Evolutionary conservation across 2,113 vertebrate genomes (phyloP).

Genomic region (Circaetus cinerascens): DNA sequence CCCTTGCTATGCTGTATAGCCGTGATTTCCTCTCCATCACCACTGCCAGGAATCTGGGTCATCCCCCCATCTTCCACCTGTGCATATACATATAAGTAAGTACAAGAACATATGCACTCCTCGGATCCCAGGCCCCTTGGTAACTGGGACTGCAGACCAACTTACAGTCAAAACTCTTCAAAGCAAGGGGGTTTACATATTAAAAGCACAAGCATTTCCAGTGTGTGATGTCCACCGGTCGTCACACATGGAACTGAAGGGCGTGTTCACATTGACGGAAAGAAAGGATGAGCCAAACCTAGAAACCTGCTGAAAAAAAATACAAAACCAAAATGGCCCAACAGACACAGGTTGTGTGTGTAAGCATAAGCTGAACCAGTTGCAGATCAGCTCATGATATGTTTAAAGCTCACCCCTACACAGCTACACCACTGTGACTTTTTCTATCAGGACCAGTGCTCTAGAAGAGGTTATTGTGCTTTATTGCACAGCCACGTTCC

Average conservation of each 20-base stretch:
- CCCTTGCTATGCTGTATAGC: neutral
- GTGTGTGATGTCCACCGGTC: neutral
- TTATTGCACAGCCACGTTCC: neutral
- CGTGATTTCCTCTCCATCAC: neutral
- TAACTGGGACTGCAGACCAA: neutral
- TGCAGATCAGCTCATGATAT: neutral
- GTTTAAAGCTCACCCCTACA: neutral
- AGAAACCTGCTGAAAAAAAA: neutral
- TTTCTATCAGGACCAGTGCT: neutral
- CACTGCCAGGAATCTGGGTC: neutral
- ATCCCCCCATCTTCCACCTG: neutral
- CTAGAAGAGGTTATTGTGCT: neutral
- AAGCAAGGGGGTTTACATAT: rapidly evolving
- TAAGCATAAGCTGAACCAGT: neutral
- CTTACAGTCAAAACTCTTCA: neutral
- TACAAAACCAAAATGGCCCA: neutral
- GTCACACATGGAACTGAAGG: neutral
- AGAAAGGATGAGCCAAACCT: neutral
- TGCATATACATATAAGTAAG: neutral
- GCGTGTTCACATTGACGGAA: neutral
- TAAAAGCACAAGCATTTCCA: neutral
- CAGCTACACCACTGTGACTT: neutral
- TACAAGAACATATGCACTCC: neutral
- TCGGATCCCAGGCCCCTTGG: rapidly evolving
- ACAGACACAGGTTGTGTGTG: neutral